Evolutionary conservation across 1,140 invertebrate genomes (phyloP), one percentile per base, ranked within the genome.

Genomic region (Aricia agestis): DNA sequence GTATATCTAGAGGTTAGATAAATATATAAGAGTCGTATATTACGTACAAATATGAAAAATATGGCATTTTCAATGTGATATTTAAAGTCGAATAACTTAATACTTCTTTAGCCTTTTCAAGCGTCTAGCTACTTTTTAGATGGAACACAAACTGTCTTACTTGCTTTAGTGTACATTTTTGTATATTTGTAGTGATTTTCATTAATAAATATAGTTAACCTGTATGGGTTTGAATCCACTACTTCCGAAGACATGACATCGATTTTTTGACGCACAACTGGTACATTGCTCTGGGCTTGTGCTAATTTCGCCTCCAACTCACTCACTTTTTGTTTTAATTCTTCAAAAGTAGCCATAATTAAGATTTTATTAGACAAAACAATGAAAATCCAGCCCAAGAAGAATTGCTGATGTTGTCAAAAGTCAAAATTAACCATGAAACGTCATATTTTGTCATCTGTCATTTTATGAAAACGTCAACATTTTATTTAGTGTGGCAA

Each of bases 151-250:
- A 9, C 1, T 36, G 36, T 36, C 36, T 6, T 36, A 36, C 36
- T 36, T 36, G 36, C 45, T 52, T 9, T 3, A 15, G 45, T 4
- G 11, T 52, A 52, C 13, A 52, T 13, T 52, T 52, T 52, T 11
- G 45, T 52, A 52, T 52, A 1, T 36, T 36, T 36, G 5, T 36
- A 9, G 36, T 6, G 9, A 36, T 52, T 13, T 52, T 52, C 45
- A 52, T 13, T 13, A 52, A 52, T 52, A 52, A 15, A 13, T 52
- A 32, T 11, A 69, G 76, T 80, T 86, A 90, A 98, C 97, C 97
- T 99, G 93, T 99, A 99, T 1, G 99, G 99, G 94, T 99, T 99
- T 0, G 97, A 97, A 92, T 99, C 98, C 15, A 98, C 96, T n/a
- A 99, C 99, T 84, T 91, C 89, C 1, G 87, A 87, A 19, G 89